Evolutionary conservation across 2,888 invertebrate species (phyloP).

Genomic region (Macroteleia sp.): DNA sequence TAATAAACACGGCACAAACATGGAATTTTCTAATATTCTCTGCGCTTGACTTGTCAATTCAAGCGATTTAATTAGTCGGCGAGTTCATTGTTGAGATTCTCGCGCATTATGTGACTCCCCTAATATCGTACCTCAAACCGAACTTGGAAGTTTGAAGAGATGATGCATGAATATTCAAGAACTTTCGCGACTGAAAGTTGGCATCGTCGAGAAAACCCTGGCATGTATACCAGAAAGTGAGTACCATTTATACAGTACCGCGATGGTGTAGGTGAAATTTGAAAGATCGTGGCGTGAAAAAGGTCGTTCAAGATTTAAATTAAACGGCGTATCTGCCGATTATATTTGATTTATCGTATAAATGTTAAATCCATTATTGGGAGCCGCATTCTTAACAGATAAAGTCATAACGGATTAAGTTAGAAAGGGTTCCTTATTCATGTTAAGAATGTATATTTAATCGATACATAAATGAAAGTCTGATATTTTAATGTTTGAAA

Average conservation of each 20-base stretch:
- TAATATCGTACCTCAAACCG: conserved; percentile 58
- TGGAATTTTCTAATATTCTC: conserved; percentile 56
- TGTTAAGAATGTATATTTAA: no score
- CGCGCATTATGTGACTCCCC: conserved; percentile 57
- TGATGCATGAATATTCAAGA: conserved; percentile 68
- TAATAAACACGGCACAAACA: no score
- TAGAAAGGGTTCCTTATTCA: no score
- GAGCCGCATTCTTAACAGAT: no score
- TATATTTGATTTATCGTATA: conserved; percentile 21
- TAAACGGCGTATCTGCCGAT: conserved; percentile 10
- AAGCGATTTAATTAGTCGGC: conserved; percentile 58
- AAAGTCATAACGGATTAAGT: no score
- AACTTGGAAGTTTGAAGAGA: conserved; percentile 65
- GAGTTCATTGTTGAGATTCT: conserved; percentile 63
- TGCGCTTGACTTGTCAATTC: conserved; percentile 51
- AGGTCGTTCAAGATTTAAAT: conserved; percentile 34
- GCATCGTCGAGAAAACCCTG: conserved; percentile 56
- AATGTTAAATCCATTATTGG: not conserved
- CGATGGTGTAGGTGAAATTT: conserved; percentile 36
- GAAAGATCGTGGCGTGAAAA: conserved; percentile 41
- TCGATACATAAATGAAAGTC: no score
- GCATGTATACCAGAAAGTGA: conserved; percentile 52
- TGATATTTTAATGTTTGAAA: no score
- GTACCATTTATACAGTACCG: conserved; percentile 32
- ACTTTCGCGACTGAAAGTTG: conserved; percentile 60